phyloP scores from a whole-genome alignment of 2,797 vertebrate species.

The Phoxinus dragarum region DNA sequence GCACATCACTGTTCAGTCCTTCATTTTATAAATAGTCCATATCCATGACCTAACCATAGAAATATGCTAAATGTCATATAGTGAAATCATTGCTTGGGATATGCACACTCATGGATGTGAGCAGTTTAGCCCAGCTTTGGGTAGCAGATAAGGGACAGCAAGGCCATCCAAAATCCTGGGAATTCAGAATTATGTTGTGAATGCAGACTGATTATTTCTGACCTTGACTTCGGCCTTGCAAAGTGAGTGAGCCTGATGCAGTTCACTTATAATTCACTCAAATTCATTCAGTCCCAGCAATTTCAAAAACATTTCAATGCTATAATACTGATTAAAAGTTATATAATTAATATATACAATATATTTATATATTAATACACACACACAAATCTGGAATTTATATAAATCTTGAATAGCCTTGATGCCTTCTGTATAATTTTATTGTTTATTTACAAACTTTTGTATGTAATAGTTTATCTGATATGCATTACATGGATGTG shows the following conservation, averaged over 20 bases:
- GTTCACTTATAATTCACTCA: background rate
- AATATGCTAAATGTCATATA: constrained; percentile 53
- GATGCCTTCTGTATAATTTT: no score
- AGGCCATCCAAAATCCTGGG: constrained; percentile 30
- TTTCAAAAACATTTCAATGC: background rate
- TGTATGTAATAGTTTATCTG: background rate
- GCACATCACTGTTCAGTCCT: constrained; percentile 47
- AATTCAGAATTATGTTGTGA: constrained; percentile 37
- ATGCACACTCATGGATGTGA: constrained; percentile 20
- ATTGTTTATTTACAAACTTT: background rate
- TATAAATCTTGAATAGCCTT: no score
- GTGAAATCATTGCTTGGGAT: constrained; percentile 55
- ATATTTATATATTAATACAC: no score
- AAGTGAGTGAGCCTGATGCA: background rate
- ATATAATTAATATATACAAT: background rate
- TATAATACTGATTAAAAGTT: background rate
- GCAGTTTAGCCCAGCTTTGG: constrained; percentile 26
- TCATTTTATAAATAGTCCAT: constrained; percentile 48
- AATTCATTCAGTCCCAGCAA: background rate
- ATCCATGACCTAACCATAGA: constrained; percentile 51
- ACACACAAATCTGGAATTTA: no score
- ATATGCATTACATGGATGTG: background rate
- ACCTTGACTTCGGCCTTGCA: constrained; percentile 35
- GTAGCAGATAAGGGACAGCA: constrained; percentile 35
- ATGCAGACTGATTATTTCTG: constrained; percentile 37